These are phyloP conservation scores for Muscina levida DNA, from an alignment of 2,888 invertebrate genomes.

Conservation along the genomic window DNA sequence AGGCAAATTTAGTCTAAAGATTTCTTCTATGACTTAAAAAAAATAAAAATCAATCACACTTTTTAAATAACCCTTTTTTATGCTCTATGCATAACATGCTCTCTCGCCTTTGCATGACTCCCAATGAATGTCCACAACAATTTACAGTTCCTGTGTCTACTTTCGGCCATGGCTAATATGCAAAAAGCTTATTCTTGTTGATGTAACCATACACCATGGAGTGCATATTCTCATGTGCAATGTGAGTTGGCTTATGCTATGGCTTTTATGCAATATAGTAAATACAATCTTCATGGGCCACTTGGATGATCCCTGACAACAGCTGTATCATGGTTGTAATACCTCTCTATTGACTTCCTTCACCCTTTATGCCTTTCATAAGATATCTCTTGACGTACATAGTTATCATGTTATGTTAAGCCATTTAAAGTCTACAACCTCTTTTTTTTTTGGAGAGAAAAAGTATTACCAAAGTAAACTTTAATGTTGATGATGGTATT, in stretches of 20 bases:
- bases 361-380: not conserved
- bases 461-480: constrained; percentile 58
- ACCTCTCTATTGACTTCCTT: constrained; percentile 3
- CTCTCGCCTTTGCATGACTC: not conserved
- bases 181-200: constrained; percentile 38
- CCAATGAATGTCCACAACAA: constrained; percentile 4
- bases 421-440: constrained; percentile 36
- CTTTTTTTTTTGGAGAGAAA: constrained; percentile 31
- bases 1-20: too few species aligned
- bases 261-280: constrained; percentile 15
- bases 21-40: too few species aligned
- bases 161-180: constrained; percentile 46
- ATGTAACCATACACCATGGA: not conserved
- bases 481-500: constrained; percentile 13
- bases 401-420: constrained; percentile 14
- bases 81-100: too few species aligned
- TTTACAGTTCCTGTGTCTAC: constrained; percentile 24
- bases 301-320: constrained; percentile 36
- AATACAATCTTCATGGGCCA: constrained; percentile 30
- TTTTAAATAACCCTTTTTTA: too few species aligned
- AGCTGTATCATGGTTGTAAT: constrained; percentile 16
- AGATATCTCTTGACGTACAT: not conserved
- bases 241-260: not conserved
- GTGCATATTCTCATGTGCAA: not conserved
- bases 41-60: too few species aligned